Percentiles rank a stretch among this genome's conserved stretches.
Evolutionary conservation across 1,140 invertebrate species (phyloP).

Genomic region (Drosophila elegans): DNA sequence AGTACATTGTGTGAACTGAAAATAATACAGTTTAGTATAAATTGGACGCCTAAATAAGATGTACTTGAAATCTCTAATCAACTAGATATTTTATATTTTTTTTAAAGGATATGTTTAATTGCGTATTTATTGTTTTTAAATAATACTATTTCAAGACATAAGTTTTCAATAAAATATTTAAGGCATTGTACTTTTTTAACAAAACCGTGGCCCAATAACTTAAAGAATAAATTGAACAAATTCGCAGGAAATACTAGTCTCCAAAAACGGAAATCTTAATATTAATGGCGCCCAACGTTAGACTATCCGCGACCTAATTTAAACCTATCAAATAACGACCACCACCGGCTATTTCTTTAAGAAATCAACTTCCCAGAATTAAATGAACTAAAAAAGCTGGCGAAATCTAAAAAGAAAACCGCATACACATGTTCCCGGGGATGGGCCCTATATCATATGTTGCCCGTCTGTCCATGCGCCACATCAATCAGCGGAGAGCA

Average conservation of each 20-base stretch:
- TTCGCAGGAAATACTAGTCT: background rate
- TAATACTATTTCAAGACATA: no score
- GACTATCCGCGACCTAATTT: constrained; percentile 14
- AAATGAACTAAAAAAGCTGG: constrained; percentile 38
- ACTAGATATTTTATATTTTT: no score
- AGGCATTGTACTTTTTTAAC: no score
- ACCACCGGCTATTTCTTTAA: background rate
- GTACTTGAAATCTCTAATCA: no score
- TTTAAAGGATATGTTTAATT: no score
- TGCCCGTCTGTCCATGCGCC: constrained; percentile 14
- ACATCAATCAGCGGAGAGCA: constrained; percentile 72
- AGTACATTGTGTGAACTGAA: no score
- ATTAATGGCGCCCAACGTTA: constrained; percentile 9
- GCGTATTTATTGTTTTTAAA: no score
- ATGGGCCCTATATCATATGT: constrained; percentile 59
- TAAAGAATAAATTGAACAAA: background rate
- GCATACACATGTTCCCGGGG: constrained; percentile 51
- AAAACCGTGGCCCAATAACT: background rate
- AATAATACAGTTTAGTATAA: no score
- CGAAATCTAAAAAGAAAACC: constrained; percentile 31
- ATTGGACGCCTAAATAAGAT: no score
- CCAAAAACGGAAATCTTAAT: background rate
- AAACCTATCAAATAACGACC: constrained; percentile 25
- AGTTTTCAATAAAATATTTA: no score
- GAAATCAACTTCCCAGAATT: constrained; percentile 35